Percentiles rank a stretch among this genome's conserved stretches.
These are phyloP conservation scores for Zoanthus sociatus DNA, from an alignment of 92 coral and sea anemone species.

Conservation along the genomic window DNA sequence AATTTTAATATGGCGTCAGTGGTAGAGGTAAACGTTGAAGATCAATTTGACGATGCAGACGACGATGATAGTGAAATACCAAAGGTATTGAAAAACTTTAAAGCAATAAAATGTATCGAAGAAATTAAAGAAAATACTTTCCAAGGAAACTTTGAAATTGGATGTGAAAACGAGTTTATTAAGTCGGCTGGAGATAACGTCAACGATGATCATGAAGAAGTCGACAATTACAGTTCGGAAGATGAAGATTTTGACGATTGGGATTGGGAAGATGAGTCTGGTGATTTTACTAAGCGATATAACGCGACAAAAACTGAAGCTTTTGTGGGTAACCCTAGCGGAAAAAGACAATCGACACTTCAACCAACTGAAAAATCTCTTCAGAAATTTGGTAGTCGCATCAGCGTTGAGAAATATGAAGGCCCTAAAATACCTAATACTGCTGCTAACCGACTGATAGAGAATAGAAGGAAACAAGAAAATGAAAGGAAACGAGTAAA, in stretches of 20 bases:
- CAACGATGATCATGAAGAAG: not conserved
- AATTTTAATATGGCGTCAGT: slow-evolving; percentile 38
- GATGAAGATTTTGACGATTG: slow-evolving; percentile 80
- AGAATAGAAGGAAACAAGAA: slow-evolving; percentile 80
- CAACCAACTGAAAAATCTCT: slow-evolving; percentile 94
- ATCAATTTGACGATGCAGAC: slow-evolving; percentile 98
- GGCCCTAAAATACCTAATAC: slow-evolving; percentile 87
- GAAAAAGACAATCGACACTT: slow-evolving; percentile 67
- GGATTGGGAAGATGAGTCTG: slow-evolving; percentile 98
- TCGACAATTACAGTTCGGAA: not conserved
- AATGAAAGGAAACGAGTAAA: slow-evolving; percentile 90
- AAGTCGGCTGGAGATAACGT: not conserved
- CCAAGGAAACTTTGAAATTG: not conserved
- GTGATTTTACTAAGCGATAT: slow-evolving; percentile 96
- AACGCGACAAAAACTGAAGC: slow-evolving; percentile 82
- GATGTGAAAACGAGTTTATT: not conserved
- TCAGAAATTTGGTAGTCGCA: slow-evolving; percentile 80
- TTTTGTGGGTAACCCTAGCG: slow-evolving; percentile 64
- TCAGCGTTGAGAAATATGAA: slow-evolving; percentile 85
- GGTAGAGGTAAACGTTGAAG: slow-evolving; percentile 38
- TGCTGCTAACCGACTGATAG: slow-evolving; percentile 90
- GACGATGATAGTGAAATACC: slow-evolving; percentile 75
- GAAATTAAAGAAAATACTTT: not conserved
- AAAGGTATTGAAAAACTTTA: slow-evolving; percentile 43
- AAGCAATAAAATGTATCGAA: not conserved